These are phyloP conservation scores for Chloroceryle aenea DNA, from an alignment of 2,113 vertebrate species.

Conservation along the genomic window DNA sequence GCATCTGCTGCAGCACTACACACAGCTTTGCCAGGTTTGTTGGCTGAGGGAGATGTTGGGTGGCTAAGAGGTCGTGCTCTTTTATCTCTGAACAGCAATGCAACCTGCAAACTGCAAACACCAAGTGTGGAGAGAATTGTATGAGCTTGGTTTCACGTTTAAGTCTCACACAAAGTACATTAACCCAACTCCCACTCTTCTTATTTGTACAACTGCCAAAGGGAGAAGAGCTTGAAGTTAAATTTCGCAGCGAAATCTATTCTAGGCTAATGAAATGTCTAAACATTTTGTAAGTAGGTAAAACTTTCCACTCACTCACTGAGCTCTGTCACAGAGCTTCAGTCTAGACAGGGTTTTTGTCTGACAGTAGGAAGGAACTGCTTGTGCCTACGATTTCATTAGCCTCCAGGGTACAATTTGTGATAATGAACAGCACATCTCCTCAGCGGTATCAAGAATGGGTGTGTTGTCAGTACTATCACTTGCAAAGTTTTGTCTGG, in stretches of 20 bases:
- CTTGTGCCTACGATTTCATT: conserved; percentile 4
- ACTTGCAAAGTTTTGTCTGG: not conserved
- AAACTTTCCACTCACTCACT: not conserved
- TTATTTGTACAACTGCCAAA: not conserved
- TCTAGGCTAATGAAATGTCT: conserved; percentile 11
- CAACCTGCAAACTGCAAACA: not conserved
- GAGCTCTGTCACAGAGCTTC: not conserved
- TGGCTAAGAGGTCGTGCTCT: not conserved
- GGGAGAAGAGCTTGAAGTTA: not conserved
- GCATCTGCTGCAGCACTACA: not conserved
- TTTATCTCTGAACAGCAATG: not conserved
- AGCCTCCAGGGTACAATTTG: not conserved
- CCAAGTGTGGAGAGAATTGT: not conserved
- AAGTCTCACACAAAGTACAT: not conserved
- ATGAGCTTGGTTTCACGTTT: not conserved
- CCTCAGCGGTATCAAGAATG: not conserved
- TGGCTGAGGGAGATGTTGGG: not conserved
- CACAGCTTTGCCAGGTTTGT: not conserved
- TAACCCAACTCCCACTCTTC: not conserved
- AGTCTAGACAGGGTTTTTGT: conserved; percentile 43
- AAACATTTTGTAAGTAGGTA: not conserved
- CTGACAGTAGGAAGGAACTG: not conserved
- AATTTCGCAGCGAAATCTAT: not conserved
- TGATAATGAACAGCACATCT: conserved; percentile 1
- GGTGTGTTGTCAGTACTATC: not conserved